phyloP scores from a whole-genome alignment of 2,888 invertebrate species.

The Lordiphosa fenestrarum region DNA sequence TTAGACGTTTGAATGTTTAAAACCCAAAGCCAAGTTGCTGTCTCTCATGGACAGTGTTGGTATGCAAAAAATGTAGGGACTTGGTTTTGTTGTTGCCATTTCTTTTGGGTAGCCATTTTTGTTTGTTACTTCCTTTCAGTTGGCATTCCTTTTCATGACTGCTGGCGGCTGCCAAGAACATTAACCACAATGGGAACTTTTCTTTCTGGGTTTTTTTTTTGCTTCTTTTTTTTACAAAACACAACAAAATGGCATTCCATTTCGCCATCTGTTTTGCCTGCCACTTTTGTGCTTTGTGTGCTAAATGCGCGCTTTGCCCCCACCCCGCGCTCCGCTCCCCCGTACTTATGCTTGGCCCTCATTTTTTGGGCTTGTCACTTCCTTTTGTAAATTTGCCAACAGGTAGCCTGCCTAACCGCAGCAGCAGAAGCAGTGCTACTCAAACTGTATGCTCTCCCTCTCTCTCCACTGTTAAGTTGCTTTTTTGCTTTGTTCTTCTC shows the following conservation, averaged over 20 bases:
- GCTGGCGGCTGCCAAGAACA: constrained; percentile 14
- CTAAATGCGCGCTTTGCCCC: constrained; percentile 67
- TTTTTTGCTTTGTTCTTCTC: no score
- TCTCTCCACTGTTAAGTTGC: no score
- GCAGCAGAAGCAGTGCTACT: constrained; percentile 13
- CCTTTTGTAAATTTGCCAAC: constrained; percentile 58
- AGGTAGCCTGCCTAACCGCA: constrained; percentile 47
- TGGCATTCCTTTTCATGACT: constrained; percentile 51
- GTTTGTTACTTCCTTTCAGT: no score
- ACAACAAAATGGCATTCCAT: constrained; percentile 60
- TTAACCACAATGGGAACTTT: constrained; percentile 53
- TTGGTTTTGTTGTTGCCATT: no score
- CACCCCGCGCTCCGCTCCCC: constrained; percentile 1
- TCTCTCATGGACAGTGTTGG: no score
- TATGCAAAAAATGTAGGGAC: no score
- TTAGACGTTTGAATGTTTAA: no score
- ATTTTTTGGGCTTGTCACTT: constrained; percentile 51
- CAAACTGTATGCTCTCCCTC: constrained; percentile 17
- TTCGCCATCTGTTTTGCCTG: constrained; percentile 63
- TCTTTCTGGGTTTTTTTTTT: constrained; percentile 14
- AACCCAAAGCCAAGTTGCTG: no score
- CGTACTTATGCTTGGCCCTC: constrained; percentile 17
- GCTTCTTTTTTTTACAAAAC: constrained; percentile 29
- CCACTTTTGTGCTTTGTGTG: constrained; percentile 66
- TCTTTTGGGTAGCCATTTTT: no score